Conservation (phyloP, 64 coral and sea anemone genomes). For the Catalaphyllia jardinei region DNA sequence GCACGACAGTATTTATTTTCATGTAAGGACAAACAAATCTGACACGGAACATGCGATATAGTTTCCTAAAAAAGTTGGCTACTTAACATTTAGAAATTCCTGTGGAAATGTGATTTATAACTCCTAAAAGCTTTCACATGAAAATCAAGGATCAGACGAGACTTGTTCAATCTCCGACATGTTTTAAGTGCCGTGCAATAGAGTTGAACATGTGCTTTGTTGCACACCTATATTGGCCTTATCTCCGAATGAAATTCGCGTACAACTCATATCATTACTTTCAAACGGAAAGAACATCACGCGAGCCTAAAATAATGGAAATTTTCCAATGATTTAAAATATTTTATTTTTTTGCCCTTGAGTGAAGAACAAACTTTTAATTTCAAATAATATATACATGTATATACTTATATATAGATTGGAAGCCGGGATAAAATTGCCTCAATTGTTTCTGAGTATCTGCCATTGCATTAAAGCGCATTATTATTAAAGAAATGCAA, state of each 20-base stretch:
- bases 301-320: conserved; percentile 18
- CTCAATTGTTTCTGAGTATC: no score
- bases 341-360: neutral
- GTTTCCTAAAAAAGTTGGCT: neutral
- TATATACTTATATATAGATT: no score
- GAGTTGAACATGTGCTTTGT: conserved; percentile 1
- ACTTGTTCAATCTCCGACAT: neutral
- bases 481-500: no score
- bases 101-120: neutral
- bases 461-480: no score
- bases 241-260: neutral
- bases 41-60: neutral
- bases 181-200: neutral
- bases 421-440: no score
- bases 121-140: neutral
- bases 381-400: no score
- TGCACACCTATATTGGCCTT: conserved; percentile 2
- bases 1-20: neutral
- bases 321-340: conserved; percentile 13
- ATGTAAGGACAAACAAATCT: neutral
- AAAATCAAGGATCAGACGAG: neutral
- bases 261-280: conserved; percentile 15
- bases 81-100: neutral
- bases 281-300: neutral
- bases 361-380: no score